A percentile compares a stretch with the other conserved stretches of the same genome.
Evolutionary conservation across 2,113 vertebrate species (phyloP).

Genomic region (Bothrops jararaca): DNA sequence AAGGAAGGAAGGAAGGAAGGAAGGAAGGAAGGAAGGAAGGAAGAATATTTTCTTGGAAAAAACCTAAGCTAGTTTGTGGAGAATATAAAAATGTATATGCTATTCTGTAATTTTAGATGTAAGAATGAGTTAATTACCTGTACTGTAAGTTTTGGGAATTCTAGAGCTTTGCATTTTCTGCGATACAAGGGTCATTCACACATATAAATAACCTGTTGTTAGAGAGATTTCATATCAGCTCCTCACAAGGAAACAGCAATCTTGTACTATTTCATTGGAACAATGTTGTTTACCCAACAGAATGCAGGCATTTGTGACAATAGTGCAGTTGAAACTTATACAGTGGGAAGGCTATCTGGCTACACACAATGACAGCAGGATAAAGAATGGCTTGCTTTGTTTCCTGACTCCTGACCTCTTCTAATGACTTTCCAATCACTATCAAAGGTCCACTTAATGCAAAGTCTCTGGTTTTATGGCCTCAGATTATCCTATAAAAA

Average conservation of each 20-base stretch:
- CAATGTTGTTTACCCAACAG: constrained; percentile 9
- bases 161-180: neutral
- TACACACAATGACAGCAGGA: neutral
- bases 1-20: neutral
- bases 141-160: neutral
- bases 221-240: neutral
- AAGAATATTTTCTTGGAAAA: neutral
- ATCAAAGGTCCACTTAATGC: neutral
- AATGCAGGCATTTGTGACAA: constrained; percentile 11
- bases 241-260: neutral
- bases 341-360: neutral
- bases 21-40: no score
- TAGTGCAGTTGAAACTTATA: neutral
- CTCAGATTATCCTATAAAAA: neutral
- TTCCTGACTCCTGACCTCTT: neutral
- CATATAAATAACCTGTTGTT: neutral
- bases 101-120: neutral
- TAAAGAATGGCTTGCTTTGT: neutral
- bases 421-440: neutral
- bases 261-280: neutral
- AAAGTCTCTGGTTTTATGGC: neutral
- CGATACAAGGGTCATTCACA: neutral
- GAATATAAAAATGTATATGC: neutral
- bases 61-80: neutral
- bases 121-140: neutral